Base-by-base conservation (phyloP, 2,113 vertebrate species). In the Heterocephalus glaber region DNA sequence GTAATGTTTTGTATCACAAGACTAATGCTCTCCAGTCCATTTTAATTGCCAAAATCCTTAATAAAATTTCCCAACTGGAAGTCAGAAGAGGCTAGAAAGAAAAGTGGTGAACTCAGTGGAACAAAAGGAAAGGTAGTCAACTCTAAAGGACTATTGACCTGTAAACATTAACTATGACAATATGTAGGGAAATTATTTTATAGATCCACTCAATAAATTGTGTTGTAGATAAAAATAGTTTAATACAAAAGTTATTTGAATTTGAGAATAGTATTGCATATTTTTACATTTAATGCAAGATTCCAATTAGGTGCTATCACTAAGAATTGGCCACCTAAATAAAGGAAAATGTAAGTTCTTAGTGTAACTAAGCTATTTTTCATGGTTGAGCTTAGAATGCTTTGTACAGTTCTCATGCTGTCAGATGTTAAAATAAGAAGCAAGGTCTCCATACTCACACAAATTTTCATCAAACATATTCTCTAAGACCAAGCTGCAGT, bases 1-100 rank as follows among this genome's bases (percentile, higher is more conserved):
- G 38, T 1, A 85, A 35, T 44, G 86, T 91, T 95, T 92, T 94
- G 63, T 92, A 77, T 58, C 76, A 58, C 8, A 94, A 87, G 17
- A 90, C 7, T 58, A 86, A 85, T 54, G 24, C 12, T 87, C 22
- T 95, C 22, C 79, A 54, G 28, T 72, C 22, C 33, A 41, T 58
- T 90, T 92, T 88, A 2, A 49, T 90, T 85, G 80, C 22, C 24
- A 89, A 95, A 97, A 82, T 70, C 6, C 12, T 52, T 72, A 86
- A 54, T 65, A 54, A 88, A 87, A 92, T 70, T 63, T 79, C 22
- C 20, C 22, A 41, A 74, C 10, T 22, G 79, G 41, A 61, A 90
- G n/a, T 38, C 77, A 88, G 30, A 30, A 24, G 30, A 80, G 1
- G 12, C 28, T 96, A 6, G 68, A 88, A 89, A 76, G 14, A 76